A percentile compares a stretch with the other conserved stretches of the same genome.
Conservation (phyloP, 2,797 vertebrate species). For the Lacerta bilineata region DNA sequence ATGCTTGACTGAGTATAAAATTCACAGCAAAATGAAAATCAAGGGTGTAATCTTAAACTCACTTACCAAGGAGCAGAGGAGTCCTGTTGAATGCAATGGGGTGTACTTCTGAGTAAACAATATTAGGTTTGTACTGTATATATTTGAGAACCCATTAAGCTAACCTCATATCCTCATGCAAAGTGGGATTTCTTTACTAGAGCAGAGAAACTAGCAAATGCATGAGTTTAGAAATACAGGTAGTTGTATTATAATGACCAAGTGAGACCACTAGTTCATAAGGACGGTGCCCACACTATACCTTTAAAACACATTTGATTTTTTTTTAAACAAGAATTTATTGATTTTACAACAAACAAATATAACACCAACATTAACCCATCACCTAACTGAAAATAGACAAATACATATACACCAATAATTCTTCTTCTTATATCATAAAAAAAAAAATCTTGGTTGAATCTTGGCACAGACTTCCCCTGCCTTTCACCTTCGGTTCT, state of each 20-base stretch:
- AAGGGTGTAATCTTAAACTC: background rate
- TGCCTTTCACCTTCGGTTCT: too few species aligned
- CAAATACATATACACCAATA: too few species aligned
- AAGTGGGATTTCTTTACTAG: background rate
- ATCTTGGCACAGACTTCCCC: too few species aligned
- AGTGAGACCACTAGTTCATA: too few species aligned
- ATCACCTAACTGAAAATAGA: too few species aligned
- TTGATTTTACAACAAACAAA: too few species aligned
- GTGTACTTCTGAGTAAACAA: background rate
- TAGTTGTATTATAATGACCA: background rate
- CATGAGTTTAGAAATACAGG: background rate
- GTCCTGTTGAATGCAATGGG: background rate
- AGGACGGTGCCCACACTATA: too few species aligned
- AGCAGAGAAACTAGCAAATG: background rate
- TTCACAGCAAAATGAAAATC: background rate
- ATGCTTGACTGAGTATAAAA: background rate
- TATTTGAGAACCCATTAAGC: background rate
- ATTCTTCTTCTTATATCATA: too few species aligned
- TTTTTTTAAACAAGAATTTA: too few species aligned
- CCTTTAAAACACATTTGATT: too few species aligned
- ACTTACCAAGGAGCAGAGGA: background rate
- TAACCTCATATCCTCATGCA: background rate
- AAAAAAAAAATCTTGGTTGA: too few species aligned
- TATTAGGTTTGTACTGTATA: background rate
- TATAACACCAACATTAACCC: too few species aligned